phyloP scores from a whole-genome alignment of 2,888 invertebrate genomes.

The Monochamus alternatus region DNA sequence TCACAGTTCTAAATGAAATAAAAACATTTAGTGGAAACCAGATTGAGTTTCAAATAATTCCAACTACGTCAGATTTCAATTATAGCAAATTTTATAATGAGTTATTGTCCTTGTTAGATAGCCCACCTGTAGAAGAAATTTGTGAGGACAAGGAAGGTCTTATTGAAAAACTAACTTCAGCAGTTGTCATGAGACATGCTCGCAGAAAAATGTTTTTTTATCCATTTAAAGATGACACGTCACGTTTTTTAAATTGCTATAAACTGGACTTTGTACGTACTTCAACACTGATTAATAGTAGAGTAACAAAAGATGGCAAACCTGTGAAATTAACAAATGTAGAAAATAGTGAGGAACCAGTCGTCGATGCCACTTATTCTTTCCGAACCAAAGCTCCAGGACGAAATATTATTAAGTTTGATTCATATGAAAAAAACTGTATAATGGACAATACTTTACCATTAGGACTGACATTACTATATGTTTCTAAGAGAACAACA shows the following conservation, averaged over 20 bases:
- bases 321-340: constrained; percentile 43
- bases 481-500: constrained; percentile 55
- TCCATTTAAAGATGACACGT: constrained; percentile 55
- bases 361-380: neutral
- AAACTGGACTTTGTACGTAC: constrained; percentile 51
- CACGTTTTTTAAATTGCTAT: constrained; percentile 51
- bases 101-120: constrained; percentile 55
- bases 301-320: constrained; percentile 53
- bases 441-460: constrained; percentile 48
- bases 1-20: constrained; percentile 62
- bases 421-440: constrained; percentile 51
- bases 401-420: constrained; percentile 44
- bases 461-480: constrained; percentile 56
- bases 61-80: constrained; percentile 57
- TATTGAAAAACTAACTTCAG: constrained; percentile 52
- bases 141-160: constrained; percentile 60
- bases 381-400: constrained; percentile 19
- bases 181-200: constrained; percentile 50
- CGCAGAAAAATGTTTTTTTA: constrained; percentile 56
- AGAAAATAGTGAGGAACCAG: neutral
- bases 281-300: constrained; percentile 50
- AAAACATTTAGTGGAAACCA: constrained; percentile 59
- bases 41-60: constrained; percentile 58
- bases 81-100: constrained; percentile 62
- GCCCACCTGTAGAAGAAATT: constrained; percentile 49